Percentiles rank a stretch among this genome's conserved stretches.
Evolutionary conservation across 2,888 invertebrate genomes (phyloP).

Genomic region (Calameuta pallipes): DNA sequence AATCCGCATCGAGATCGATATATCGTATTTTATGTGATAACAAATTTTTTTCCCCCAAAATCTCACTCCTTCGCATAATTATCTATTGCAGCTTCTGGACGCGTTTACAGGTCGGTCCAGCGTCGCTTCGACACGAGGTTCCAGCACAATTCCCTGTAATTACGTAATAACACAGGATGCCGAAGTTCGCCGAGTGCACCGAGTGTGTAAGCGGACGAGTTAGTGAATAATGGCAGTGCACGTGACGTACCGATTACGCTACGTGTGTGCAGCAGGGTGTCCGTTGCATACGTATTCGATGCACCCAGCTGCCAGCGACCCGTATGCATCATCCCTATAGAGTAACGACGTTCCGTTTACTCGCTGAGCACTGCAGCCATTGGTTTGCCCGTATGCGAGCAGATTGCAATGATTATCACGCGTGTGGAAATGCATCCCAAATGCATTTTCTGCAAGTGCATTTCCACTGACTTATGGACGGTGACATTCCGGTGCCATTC

Average conservation of each 20-base stretch:
- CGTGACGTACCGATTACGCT: background rate
- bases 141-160: background rate
- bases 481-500: background rate
- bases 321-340: constrained; percentile 39
- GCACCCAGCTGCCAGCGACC: constrained; percentile 28
- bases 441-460: background rate
- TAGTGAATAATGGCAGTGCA: background rate
- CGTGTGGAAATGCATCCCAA: constrained; percentile 18
- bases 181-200: background rate
- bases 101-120: background rate
- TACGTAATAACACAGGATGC: background rate
- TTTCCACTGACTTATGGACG: background rate
- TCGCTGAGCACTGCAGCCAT: background rate
- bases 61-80: constrained; percentile 9
- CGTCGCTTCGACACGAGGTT: background rate
- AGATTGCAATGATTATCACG: background rate
- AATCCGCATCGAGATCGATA: background rate
- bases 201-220: background rate
- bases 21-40: background rate
- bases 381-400: background rate
- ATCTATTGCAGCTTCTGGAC: constrained; percentile 9
- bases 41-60: background rate
- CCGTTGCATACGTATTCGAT: background rate
- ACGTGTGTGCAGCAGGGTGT: background rate
- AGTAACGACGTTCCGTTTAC: background rate